Percentiles rank a stretch among this genome's conserved stretches.
Conservation (phyloP, 1,140 invertebrate genomes). For the Bombus polaris region DNA sequence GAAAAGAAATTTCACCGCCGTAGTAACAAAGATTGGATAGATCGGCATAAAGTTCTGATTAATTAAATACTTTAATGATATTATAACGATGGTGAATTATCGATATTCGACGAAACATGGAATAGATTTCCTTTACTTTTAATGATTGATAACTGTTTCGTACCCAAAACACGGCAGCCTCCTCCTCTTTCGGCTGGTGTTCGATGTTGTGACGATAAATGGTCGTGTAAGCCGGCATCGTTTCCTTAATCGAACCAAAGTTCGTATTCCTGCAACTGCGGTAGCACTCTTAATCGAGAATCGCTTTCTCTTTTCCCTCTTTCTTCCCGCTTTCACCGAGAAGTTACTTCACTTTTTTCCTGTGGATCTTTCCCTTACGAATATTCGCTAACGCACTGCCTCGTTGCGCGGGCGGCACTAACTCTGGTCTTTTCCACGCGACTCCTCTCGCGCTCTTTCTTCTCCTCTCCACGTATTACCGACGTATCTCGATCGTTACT, state of each 20-base stretch:
- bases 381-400: slow-evolving; percentile 74
- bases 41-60: neutral
- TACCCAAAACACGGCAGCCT: slow-evolving; percentile 81
- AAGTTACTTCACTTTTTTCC: slow-evolving; percentile 28
- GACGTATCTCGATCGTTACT: slow-evolving; percentile 73
- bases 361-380: slow-evolving; percentile 39
- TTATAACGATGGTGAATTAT: neutral
- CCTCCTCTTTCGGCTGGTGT: slow-evolving; percentile 76
- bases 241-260: slow-evolving; percentile 30
- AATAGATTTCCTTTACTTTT: neutral
- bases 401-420: slow-evolving; percentile 81
- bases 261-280: neutral
- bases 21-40: no score
- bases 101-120: neutral
- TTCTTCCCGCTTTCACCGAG: neutral
- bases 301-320: neutral
- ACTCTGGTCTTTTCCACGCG: slow-evolving; percentile 77
- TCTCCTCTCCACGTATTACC: slow-evolving; percentile 58
- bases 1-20: neutral
- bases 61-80: neutral
- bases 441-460: slow-evolving; percentile 58
- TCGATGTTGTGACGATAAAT: slow-evolving; percentile 75
- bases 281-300: neutral
- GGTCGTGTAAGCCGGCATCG: slow-evolving; percentile 78
- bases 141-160: slow-evolving; percentile 35